Base-by-base conservation (phyloP, 2,888 invertebrate species). In the Ectemnius continuus region DNA sequence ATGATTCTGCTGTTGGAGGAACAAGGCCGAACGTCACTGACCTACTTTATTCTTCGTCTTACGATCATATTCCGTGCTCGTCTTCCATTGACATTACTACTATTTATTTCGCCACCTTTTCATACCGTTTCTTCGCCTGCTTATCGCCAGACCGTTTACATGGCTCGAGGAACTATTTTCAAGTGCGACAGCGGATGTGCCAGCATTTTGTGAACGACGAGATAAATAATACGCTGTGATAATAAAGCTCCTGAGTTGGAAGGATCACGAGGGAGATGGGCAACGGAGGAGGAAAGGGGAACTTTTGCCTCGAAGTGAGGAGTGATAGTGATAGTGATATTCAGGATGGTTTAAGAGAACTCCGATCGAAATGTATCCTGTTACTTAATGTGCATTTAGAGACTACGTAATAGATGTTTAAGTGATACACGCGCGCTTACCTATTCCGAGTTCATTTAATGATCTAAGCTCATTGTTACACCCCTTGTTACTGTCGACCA, bases 301-400 rank as follows among this genome's bases (percentile, higher is more conserved):
- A 23, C 23, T 23, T 23, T 23, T 23, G 23, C 23, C 23, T 23
- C 6, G 36, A 36, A 52, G 14, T 56, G 66, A 16, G 52, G 61
- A 70, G 46, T 47, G 57, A 36, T 57, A 62, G 46, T 47, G 57
- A 36, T 57, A 62, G 26, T 28, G 48, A 61, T 63, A 20, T 66
- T 67, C 18, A 64, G 47, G 73, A 70, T 63, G 23, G 68, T 69
- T 66, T 64, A 67, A 62, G 70, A 16, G 0, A 14, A 52, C 52
- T 14, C 52, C 67, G 58, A 68, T 66, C 16, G 36, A 62, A 68
- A 58, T 45, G 46, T 79, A 75, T 83, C 79, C 81, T 83, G 81
- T 79, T 76, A 82, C 79, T 83, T 83, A 82, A 84, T 73, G 73
- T 83, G 83, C 84, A 84, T 84, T 84, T 84, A 82, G 80, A 76